A percentile compares a stretch with the other conserved stretches of the same genome.
phyloP scores from a whole-genome alignment of 2,888 invertebrate genomes.

The Orchesella flavescens region DNA sequence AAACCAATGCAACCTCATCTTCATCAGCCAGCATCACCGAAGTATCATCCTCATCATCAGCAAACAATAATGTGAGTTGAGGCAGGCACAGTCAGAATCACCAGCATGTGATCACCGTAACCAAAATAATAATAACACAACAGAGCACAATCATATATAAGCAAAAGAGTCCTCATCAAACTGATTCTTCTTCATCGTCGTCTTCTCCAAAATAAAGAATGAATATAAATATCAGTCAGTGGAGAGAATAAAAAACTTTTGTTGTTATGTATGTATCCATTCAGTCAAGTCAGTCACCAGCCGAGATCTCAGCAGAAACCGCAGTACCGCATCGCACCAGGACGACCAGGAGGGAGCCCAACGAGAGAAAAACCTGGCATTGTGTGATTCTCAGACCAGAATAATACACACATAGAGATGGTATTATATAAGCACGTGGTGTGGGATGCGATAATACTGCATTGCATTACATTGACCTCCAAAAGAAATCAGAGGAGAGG shows the following conservation, averaged over 20 bases:
- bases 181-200: slow-evolving; percentile 33
- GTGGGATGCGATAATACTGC: not conserved
- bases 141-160: slow-evolving; percentile 31
- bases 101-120: slow-evolving; percentile 65
- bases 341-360: slow-evolving; percentile 62
- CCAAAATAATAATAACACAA: slow-evolving; percentile 56
- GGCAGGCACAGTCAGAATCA: slow-evolving; percentile 62
- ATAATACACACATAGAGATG: too few relatives aligned
- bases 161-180: slow-evolving; percentile 59
- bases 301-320: slow-evolving; percentile 65
- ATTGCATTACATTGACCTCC: slow-evolving; percentile 26
- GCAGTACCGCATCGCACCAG: slow-evolving; percentile 63
- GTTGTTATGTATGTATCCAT: slow-evolving; percentile 43
- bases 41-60: slow-evolving; percentile 49
- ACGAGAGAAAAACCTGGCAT: slow-evolving; percentile 37
- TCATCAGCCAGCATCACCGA: slow-evolving; percentile 27
- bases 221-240: not conserved
- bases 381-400: slow-evolving; percentile 30
- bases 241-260: not conserved
- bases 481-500: not conserved
- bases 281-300: slow-evolving; percentile 62
- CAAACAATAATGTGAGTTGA: slow-evolving; percentile 59
- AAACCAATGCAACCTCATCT: slow-evolving; percentile 55
- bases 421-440: slow-evolving; percentile 16
- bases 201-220: slow-evolving; percentile 29